Conservation (phyloP, 2,888 invertebrate genomes). For the Apodemia duryi region DNA sequence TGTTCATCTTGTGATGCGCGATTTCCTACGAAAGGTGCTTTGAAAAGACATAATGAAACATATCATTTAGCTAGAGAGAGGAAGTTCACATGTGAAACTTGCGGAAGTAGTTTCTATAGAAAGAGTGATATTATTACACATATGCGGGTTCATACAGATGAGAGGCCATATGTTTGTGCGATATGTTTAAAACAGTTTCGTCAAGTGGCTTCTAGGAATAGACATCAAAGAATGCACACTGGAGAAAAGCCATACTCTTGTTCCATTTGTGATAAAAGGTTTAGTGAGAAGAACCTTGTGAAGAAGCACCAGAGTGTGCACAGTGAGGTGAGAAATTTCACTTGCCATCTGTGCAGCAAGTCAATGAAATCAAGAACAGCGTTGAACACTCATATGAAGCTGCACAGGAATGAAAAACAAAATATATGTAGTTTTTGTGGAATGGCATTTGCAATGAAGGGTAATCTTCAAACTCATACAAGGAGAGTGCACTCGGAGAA, state of each 20-base stretch:
- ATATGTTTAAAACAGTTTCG: slow-evolving; percentile 55
- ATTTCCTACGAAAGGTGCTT: slow-evolving; percentile 55
- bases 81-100: slow-evolving; percentile 63
- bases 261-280: slow-evolving; percentile 54
- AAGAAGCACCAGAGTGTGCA: slow-evolving; percentile 61
- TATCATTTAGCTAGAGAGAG: slow-evolving; percentile 52
- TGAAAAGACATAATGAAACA: slow-evolving; percentile 54
- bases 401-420: slow-evolving; percentile 62
- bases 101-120: slow-evolving; percentile 61
- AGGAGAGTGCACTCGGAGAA: slow-evolving; percentile 76
- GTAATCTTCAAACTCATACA: slow-evolving; percentile 76
- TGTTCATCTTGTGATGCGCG: slow-evolving; percentile 49
- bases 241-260: slow-evolving; percentile 66
- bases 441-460: slow-evolving; percentile 73
- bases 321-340: slow-evolving; percentile 72
- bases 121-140: slow-evolving; percentile 64
- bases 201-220: slow-evolving; percentile 60
- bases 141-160: slow-evolving; percentile 61
- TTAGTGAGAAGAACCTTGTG: slow-evolving; percentile 53
- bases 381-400: slow-evolving; percentile 66
- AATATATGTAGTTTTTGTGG: slow-evolving; percentile 67
- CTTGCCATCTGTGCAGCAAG: slow-evolving; percentile 75
- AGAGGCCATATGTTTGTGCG: slow-evolving; percentile 57
- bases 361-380: slow-evolving; percentile 71
- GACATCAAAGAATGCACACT: slow-evolving; percentile 64